A percentile compares a stretch with the other conserved stretches of the same genome.
Conservation (phyloP, 2,797 vertebrate genomes). For the Myripristis jacobus region DNA sequence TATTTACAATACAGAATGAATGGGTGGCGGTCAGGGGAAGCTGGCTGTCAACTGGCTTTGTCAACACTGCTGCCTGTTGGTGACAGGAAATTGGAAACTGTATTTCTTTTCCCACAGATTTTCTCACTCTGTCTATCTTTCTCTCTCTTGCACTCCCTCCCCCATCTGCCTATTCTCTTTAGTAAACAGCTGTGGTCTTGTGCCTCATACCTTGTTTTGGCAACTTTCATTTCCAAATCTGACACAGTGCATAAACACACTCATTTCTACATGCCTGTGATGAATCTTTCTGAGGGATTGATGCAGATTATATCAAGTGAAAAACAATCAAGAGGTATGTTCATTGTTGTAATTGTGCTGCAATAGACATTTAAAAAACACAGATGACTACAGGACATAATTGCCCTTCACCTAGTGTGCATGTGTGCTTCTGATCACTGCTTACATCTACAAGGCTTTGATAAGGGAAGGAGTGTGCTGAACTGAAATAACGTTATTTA, state of each 20-base stretch:
- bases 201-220: conserved; percentile 62
- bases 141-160: not conserved
- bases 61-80: conserved; percentile 72
- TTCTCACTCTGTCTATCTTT: conserved; percentile 49
- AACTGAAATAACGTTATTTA: conserved; percentile 14
- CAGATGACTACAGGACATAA: not conserved
- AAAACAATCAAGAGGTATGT: conserved; percentile 26
- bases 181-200: conserved; percentile 50
- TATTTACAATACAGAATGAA: conserved; percentile 77
- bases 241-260: conserved; percentile 43
- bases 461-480: conserved; percentile 15
- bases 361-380: not conserved
- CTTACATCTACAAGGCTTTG: not conserved
- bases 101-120: conserved; percentile 69
- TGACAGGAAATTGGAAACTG: conserved; percentile 79
- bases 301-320: conserved; percentile 17
- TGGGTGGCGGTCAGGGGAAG: conserved; percentile 66
- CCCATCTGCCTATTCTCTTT: conserved; percentile 47
- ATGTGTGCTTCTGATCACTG: not conserved
- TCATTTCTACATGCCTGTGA: conserved; percentile 30
- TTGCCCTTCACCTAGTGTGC: conserved; percentile 9
- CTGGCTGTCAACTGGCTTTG: conserved; percentile 74
- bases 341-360: conserved; percentile 40
- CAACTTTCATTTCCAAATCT: conserved; percentile 60
- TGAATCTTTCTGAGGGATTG: conserved; percentile 38